These are phyloP conservation scores for Serinus canaria DNA, from an alignment of 2,113 vertebrate species.

Conservation along the genomic window DNA sequence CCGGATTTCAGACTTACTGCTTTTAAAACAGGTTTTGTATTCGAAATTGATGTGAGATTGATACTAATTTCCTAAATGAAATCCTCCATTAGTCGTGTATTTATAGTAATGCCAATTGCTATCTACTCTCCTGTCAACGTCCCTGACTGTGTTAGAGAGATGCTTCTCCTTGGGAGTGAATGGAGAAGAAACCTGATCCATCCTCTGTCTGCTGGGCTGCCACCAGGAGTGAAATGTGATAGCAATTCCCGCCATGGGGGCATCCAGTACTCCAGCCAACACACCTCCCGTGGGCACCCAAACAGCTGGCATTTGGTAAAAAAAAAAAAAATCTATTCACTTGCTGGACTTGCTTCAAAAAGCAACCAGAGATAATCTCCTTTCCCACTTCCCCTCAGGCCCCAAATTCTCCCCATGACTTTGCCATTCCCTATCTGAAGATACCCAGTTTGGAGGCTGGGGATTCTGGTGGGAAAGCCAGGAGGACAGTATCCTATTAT, in stretches of 20 bases:
- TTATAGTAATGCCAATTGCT: slow-evolving; percentile 19
- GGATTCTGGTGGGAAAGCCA: neutral
- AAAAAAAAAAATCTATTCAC: neutral
- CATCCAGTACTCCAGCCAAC: neutral
- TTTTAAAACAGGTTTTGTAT: neutral
- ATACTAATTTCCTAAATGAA: neutral
- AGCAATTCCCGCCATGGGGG: neutral
- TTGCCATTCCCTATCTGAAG: neutral
- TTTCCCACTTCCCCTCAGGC: neutral
- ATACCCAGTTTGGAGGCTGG: neutral
- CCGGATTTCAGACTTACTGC: neutral
- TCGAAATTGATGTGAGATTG: neutral
- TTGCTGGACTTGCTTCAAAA: neutral
- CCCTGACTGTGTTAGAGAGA: neutral
- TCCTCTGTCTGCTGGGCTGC: neutral
- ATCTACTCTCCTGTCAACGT: neutral
- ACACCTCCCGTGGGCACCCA: neutral
- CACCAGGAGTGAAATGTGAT: neutral
- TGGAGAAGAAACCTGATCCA: slow-evolving; percentile 5
- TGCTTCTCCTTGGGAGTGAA: slow-evolving; percentile 4
- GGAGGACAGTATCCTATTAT: too few relatives aligned
- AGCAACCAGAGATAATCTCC: neutral
- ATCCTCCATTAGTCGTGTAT: neutral
- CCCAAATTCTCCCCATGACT: neutral
- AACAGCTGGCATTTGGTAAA: neutral